Conservation (phyloP, 2,888 invertebrate species). For the Epirrita christyi region DNA sequence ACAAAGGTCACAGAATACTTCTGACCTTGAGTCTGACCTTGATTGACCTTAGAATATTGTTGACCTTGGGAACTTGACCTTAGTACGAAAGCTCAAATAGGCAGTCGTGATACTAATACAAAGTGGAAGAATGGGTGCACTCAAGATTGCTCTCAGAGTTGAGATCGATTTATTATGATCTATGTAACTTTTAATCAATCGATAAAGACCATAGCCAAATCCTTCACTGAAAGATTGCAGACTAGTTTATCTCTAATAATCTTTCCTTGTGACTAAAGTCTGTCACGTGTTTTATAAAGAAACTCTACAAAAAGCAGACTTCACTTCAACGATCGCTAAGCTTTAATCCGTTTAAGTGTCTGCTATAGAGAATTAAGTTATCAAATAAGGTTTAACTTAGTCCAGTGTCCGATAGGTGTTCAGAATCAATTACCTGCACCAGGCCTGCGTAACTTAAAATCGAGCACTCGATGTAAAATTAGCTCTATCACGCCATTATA, state of each 20-base stretch:
- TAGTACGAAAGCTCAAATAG: constrained; percentile 34
- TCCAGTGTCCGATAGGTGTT: constrained; percentile 67
- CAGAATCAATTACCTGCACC: constrained; percentile 83
- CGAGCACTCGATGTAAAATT: neutral
- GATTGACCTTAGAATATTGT: constrained; percentile 32
- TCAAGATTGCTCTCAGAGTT: too few species aligned
- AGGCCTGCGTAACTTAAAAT: constrained; percentile 6
- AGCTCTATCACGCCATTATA: neutral
- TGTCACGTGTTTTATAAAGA: too few species aligned
- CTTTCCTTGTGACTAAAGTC: too few species aligned
- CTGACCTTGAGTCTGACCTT: constrained; percentile 34
- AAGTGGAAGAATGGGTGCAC: constrained; percentile 19
- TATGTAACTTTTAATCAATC: too few species aligned
- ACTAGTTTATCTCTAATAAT: too few species aligned
- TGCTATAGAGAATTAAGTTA: constrained; percentile 40
- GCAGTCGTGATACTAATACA: constrained; percentile 32
- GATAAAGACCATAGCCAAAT: too few species aligned
- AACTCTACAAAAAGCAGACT: neutral
- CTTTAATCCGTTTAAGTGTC: constrained; percentile 25
- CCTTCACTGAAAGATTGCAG: too few species aligned
- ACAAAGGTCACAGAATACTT: constrained; percentile 34
- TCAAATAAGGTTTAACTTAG: constrained; percentile 45
- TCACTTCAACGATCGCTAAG: neutral
- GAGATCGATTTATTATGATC: too few species aligned
- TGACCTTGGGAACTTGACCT: constrained; percentile 36